Evolutionary conservation across 2,797 vertebrate species (phyloP), one percentile per base, ranked within the genome.

Genomic region (Orestias chungarensis): DNA sequence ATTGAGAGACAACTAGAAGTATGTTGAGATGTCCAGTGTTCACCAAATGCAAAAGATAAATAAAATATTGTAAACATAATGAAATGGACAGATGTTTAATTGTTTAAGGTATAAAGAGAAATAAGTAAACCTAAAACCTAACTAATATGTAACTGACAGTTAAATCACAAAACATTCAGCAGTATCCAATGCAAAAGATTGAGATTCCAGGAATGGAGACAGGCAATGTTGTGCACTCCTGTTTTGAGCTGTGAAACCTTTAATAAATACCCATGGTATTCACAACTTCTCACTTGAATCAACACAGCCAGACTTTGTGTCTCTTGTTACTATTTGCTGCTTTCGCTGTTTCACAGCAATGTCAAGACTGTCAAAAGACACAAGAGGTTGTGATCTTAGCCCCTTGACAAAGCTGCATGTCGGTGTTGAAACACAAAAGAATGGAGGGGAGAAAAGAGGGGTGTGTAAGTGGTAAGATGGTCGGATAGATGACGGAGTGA

Each of bases 111-210:
- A 7, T 38, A 38, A 69, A 47, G 66, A 66, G 71, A 17, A 70
- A 64, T 38, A 25, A 73, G 82, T 31, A 44, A 40, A 82, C 35
- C 27, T 35, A 65, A 29, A 64, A 6, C 25, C 3, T 61, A 49
- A 38, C 46, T 78, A 82, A 86, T 75, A 57, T 52, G 42, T 87
- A 75, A 88, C 64, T 86, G 85, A 80, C 86, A 79, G 69, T 54
- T 65, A 38, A 67, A 49, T 75, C 70, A 69, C 69, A 52, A 82
- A 67, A 80, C 52, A 78, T 76, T 75, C 74, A 75, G 40, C 38
- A 31, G 44, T 80, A 76, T 69, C 42, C 23, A 42, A 40, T 33
- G 71, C 29, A 64, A 35, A 75, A 62, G 49, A 43, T 68, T 62
- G 64, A 14, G 46, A 75, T 78, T 74, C 54, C 35, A 67, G 66